Evolutionary conservation across 2,113 vertebrate genomes (phyloP).

Genomic region (Tapirus terrestris): DNA sequence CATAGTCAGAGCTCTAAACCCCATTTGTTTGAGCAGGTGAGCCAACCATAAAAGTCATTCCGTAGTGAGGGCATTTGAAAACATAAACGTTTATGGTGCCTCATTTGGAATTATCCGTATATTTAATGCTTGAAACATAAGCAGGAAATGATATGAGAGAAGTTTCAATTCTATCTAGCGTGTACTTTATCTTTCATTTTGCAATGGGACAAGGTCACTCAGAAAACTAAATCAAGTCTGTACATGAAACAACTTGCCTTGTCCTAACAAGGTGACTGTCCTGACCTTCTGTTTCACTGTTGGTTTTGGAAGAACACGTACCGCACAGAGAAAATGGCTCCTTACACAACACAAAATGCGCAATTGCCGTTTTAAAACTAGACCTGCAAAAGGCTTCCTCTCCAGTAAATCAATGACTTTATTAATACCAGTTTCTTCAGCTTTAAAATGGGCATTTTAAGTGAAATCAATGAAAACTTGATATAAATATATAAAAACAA

Average conservation of each 20-base stretch:
- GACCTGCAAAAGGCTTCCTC: neutral
- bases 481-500: neutral
- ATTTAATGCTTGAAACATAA: neutral
- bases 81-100: neutral
- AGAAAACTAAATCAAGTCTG: neutral
- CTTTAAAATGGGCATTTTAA: neutral
- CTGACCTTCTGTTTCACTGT: neutral
- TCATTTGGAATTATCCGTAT: neutral
- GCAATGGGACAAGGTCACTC: neutral
- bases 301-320: neutral
- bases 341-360: neutral
- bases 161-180: neutral
- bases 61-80: neutral
- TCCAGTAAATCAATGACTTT: neutral
- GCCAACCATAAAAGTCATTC: slow-evolving; percentile 72
- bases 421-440: neutral
- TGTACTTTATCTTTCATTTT: slow-evolving; percentile 19
- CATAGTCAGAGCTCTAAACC: slow-evolving; percentile 75
- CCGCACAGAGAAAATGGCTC: neutral
- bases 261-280: neutral
- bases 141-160: neutral
- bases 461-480: neutral
- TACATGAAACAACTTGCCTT: neutral
- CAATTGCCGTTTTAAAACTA: neutral
- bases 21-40: slow-evolving; percentile 76